Evolutionary conservation across 2,113 vertebrate species (phyloP), one percentile per base, ranked within the genome.

Genomic region (Macheiramphus alcinus): DNA sequence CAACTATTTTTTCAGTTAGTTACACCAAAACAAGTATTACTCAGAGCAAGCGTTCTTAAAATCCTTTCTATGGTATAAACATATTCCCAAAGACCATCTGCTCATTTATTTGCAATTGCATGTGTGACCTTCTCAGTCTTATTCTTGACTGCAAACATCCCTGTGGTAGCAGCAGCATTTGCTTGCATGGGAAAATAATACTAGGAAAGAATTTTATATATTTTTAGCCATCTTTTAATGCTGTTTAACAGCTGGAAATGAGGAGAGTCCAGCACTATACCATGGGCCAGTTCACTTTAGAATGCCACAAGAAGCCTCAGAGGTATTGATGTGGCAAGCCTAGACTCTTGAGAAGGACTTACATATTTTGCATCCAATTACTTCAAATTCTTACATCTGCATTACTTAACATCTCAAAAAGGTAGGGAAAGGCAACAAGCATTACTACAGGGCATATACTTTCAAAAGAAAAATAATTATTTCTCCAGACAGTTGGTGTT

Each of bases 121-220:
- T 40, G 63, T 21, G 4, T 94, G 93, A 93, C 96, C 93, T 94
- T 85, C 83, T 93, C 94, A 75, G 76, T 65, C 72, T 84, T 74
- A 86, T 52, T 94, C 92, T 88, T 83, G 86, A 93, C 90, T 78
- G 82, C 94, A 94, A 86, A 84, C 52, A 92, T 78, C 76, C 68
- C 70, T 86, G 52, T 48, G 65, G 65, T 65, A 91, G 88, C 76
- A 75, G 70, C 66, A 90, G 73, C 90, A 96, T 88, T 90, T 88
- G 94, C 90, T 80, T 90, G 67, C 93, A 92, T 16, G 20, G 65
- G 71, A 97, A 97, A 94, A 74, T 94, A 97, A 97, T 95, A 97
- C 95, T 97, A 96, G 96, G 95, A 96, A 97, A 96, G 97, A 92
- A 97, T 97, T 95, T 93, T 94, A 94, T 92, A 16, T 97, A 95